phyloP scores from a whole-genome alignment of 1,140 invertebrate species.

The Hydropsyche tenuis region DNA sequence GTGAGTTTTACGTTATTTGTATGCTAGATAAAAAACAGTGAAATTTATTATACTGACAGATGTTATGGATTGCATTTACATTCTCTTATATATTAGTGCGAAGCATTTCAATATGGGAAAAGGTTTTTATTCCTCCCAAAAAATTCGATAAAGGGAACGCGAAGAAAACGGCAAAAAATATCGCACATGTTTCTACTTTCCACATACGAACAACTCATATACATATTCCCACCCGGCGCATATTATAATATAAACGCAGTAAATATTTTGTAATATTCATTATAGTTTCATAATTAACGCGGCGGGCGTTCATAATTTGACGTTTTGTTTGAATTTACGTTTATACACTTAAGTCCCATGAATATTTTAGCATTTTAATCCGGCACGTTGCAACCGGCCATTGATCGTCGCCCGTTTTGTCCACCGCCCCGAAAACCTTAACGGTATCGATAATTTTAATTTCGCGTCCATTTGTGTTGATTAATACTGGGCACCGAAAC shows the following conservation, averaged over 20 bases:
- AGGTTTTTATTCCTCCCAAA: conserved; percentile 1
- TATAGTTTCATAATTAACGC: too few relatives aligned
- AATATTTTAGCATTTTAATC: conserved; percentile 19
- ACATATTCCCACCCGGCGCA: too few relatives aligned
- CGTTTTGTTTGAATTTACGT: not conserved
- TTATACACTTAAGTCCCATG: not conserved
- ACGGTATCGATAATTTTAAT: conserved; percentile 34
- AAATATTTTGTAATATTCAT: too few relatives aligned
- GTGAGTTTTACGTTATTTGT: not conserved
- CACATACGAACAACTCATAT: too few relatives aligned
- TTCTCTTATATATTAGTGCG: not conserved
- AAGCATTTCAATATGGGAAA: conserved; percentile 11
- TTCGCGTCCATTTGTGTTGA: conserved; percentile 32
- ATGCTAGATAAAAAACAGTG: not conserved
- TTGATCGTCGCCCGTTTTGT: not conserved
- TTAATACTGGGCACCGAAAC: conserved; percentile 31
- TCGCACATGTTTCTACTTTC: not conserved
- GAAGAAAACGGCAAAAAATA: conserved; percentile 1
- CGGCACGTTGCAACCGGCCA: not conserved
- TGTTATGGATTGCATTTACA: conserved; percentile 15
- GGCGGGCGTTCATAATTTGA: not conserved
- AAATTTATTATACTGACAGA: conserved; percentile 16
- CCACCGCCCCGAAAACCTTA: too few relatives aligned
- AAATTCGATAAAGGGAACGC: conserved; percentile 1
- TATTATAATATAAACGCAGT: too few relatives aligned